Conservation (phyloP, 2,797 vertebrate genomes). For the Lophotriccus pileatus region DNA sequence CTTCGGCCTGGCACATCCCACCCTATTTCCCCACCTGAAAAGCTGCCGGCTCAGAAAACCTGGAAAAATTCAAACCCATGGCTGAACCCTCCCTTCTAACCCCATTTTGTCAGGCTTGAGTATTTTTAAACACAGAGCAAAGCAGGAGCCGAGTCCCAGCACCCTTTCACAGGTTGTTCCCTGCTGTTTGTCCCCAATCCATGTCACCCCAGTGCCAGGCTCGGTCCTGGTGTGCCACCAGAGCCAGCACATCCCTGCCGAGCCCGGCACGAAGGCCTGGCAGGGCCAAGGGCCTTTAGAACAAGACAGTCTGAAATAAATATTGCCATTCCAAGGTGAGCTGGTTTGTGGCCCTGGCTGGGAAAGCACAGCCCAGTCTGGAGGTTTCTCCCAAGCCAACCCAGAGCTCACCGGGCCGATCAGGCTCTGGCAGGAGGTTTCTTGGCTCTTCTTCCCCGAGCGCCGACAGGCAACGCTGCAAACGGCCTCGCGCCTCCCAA, state of each 20-base stretch:
- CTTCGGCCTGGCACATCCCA: not conserved
- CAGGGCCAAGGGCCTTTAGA: not conserved
- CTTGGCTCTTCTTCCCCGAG: not conserved
- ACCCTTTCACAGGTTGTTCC: not conserved
- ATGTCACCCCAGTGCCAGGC: not conserved
- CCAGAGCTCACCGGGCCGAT: not conserved
- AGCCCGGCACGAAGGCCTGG: not conserved
- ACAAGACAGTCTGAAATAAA: not conserved
- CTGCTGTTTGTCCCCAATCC: not conserved
- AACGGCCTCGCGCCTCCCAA: not conserved
- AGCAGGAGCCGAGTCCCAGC: not conserved
- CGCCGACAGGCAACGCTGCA: accelerated
- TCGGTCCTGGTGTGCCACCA: not conserved
- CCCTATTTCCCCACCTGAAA: not conserved
- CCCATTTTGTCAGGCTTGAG: slow-evolving; percentile 41
- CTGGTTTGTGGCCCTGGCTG: not conserved
- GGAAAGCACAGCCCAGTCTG: accelerated
- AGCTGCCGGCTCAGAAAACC: not conserved
- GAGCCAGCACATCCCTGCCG: not conserved
- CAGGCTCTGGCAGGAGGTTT: not conserved
- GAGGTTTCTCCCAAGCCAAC: not conserved
- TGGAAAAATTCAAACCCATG: not conserved
- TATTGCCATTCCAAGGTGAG: not conserved
- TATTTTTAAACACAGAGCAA: slow-evolving; percentile 36
- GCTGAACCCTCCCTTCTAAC: slow-evolving; percentile 27